phyloP scores from a whole-genome alignment of 2,888 invertebrate genomes.

The Drosophila tripunctata region DNA sequence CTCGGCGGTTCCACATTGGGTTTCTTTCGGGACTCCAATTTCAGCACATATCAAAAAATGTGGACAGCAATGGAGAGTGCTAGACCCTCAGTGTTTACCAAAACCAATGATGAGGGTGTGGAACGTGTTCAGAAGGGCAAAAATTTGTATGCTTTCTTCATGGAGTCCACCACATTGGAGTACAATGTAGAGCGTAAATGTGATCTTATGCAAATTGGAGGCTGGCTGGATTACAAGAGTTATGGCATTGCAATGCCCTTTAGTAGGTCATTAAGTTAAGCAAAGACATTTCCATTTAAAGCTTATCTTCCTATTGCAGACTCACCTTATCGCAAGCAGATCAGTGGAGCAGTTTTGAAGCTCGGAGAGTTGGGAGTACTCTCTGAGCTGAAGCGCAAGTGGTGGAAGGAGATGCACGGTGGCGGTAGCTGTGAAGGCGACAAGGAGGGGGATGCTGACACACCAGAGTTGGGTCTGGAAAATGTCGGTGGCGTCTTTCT shows the following conservation, averaged over 20 bases:
- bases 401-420: conserved; percentile 93
- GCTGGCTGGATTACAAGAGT: conserved; percentile 94
- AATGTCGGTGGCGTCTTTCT: conserved; percentile 97
- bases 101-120: conserved; percentile 93
- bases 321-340: conserved; percentile 91
- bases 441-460: conserved; percentile 66
- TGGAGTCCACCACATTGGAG: conserved; percentile 98
- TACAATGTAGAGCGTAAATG: conserved; percentile 95
- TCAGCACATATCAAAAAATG: conserved; percentile 95
- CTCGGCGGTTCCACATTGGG: conserved; percentile 93
- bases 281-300: neutral
- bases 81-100: conserved; percentile 92
- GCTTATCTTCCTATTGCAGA: conserved; percentile 84
- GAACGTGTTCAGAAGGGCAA: conserved; percentile 91
- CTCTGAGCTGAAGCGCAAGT: conserved; percentile 92
- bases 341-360: conserved; percentile 94
- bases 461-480: conserved; percentile 82
- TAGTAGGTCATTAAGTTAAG: conserved; percentile 88
- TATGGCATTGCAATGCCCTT: conserved; percentile 97
- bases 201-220: conserved; percentile 92
- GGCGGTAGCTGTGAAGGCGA: conserved; percentile 77
- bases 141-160: conserved; percentile 95
- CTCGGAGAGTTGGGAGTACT: conserved; percentile 95
- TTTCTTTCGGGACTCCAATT: conserved; percentile 96
- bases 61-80: conserved; percentile 95